Percentiles rank a stretch among this genome's conserved stretches.
These are phyloP conservation scores for Sicus ferrugineus DNA, from an alignment of 2,888 invertebrate genomes.

Conservation along the genomic window DNA sequence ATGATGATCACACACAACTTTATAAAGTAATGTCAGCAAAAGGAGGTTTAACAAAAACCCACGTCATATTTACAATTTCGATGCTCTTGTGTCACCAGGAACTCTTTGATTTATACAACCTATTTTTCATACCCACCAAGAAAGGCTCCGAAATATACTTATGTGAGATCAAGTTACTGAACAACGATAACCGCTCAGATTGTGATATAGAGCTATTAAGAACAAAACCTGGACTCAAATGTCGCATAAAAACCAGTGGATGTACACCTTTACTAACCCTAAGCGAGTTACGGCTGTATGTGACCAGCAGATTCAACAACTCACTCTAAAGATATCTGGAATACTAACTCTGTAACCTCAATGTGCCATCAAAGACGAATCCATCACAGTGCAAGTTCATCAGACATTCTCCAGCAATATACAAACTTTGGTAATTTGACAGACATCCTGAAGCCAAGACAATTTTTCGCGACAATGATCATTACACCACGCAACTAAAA, in stretches of 20 bases:
- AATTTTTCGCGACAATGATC: neutral
- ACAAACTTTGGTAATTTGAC: neutral
- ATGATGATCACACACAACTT: conserved; percentile 1
- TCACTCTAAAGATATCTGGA: too few relatives aligned
- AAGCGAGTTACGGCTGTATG: neutral
- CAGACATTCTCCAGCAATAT: conserved; percentile 1
- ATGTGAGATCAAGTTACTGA: neutral
- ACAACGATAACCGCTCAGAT: conserved; percentile 9
- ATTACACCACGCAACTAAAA: neutral
- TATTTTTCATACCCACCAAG: neutral
- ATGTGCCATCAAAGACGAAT: neutral
- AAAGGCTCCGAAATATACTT: neutral
- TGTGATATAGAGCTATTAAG: conserved; percentile 2
- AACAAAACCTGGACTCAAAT: conserved; percentile 1
- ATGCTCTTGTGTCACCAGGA: neutral
- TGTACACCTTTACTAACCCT: conserved; percentile 1
- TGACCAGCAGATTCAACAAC: conserved; percentile 1
- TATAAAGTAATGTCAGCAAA: conserved; percentile 5
- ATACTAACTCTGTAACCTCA: too few relatives aligned
- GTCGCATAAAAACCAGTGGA: conserved; percentile 3
- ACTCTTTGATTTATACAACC: neutral
- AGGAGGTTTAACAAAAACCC: neutral
- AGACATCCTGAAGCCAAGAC: neutral
- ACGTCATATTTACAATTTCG: conserved; percentile 7
- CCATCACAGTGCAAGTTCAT: neutral